Percentiles rank a stretch among this genome's conserved stretches.
phyloP scores from a whole-genome alignment of 2,797 vertebrate species.

The Helicolenus hilgendorfi region DNA sequence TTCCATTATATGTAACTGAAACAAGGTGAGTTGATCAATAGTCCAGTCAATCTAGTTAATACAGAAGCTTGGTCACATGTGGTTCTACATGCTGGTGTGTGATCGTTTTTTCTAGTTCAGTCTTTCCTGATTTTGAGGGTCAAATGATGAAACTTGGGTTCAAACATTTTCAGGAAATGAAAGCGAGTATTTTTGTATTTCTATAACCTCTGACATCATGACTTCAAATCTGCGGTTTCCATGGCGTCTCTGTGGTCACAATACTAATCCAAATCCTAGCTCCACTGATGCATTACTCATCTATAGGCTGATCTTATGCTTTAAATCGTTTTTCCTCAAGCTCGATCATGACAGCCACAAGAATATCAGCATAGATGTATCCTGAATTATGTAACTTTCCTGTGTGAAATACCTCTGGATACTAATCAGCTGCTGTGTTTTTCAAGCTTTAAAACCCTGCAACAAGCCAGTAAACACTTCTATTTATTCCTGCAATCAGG shows the following conservation, averaged over 20 bases:
- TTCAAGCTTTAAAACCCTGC: conserved; percentile 15
- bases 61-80: neutral
- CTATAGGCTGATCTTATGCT: neutral
- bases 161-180: conserved; percentile 43
- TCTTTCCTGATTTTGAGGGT: neutral
- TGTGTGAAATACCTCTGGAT: neutral
- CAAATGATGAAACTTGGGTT: neutral
- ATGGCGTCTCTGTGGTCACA: neutral
- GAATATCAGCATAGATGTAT: neutral
- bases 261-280: neutral
- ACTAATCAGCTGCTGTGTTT: conserved; percentile 18
- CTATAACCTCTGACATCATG: conserved; percentile 1
- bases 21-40: neutral
- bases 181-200: neutral
- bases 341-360: neutral
- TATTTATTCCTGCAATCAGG: conserved; percentile 25
- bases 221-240: conserved; percentile 14
- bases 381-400: conserved; percentile 6
- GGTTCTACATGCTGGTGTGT: neutral
- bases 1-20: neutral
- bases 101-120: neutral
- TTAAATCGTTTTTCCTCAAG: neutral
- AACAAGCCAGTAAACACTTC: neutral
- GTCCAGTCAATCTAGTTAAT: neutral
- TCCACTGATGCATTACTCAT: neutral